Conservation (phyloP, 2,113 vertebrate genomes). For the Podarcis cretensis region DNA sequence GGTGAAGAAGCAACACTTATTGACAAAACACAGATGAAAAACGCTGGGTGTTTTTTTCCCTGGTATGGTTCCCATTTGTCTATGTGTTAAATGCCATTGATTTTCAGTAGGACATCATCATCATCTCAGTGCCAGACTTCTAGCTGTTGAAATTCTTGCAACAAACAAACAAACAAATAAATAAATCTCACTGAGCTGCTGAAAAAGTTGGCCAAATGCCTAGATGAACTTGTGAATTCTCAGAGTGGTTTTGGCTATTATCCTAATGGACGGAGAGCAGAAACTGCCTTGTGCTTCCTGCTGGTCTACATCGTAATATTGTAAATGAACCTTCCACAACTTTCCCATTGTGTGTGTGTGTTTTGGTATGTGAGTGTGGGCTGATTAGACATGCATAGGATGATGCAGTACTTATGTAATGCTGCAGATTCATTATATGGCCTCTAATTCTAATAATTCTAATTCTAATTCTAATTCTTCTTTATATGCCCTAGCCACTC, state of each 20-base stretch:
- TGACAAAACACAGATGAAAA: background rate
- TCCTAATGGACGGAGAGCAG: too few species aligned
- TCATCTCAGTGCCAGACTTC: background rate
- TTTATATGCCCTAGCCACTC: too few species aligned
- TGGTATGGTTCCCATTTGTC: background rate
- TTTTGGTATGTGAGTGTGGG: background rate
- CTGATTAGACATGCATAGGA: background rate
- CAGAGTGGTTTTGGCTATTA: background rate
- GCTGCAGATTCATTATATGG: background rate
- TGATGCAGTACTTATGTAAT: background rate
- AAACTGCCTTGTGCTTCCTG: background rate
- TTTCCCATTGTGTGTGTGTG: background rate
- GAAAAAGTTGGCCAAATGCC: background rate
- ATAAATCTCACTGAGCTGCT: too few species aligned
- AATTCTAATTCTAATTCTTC: too few species aligned
- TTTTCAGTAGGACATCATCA: background rate
- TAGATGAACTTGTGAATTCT: background rate
- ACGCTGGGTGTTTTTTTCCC: background rate
- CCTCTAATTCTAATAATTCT: too few species aligned
- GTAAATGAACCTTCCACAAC: background rate
- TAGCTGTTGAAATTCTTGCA: background rate
- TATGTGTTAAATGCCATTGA: constrained; percentile 4
- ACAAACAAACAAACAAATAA: too few species aligned
- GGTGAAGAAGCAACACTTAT: background rate
- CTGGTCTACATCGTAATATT: background rate